A percentile compares a stretch with the other conserved stretches of the same genome.
Evolutionary conservation across 2,113 vertebrate genomes (phyloP).

Genomic region (Cyanoderma ruficeps): DNA sequence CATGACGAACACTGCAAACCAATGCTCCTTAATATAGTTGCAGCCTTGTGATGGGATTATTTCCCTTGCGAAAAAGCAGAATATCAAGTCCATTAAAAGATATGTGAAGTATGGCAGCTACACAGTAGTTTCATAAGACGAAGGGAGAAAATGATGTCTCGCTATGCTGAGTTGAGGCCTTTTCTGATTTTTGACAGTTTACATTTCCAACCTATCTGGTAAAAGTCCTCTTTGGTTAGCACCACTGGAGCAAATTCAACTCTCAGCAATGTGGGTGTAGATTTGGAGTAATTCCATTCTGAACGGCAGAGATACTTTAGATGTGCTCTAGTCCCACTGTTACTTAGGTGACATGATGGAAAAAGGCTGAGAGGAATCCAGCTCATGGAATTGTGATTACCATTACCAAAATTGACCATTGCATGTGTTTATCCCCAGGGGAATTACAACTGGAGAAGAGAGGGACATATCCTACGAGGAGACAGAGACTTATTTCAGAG

Average conservation of each 20-base stretch:
- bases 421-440: background rate
- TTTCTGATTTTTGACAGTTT: constrained; percentile 49
- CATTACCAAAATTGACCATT: background rate
- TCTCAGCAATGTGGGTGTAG: constrained; percentile 15
- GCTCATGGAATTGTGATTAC: background rate
- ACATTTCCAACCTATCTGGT: constrained; percentile 19
- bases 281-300: constrained; percentile 38
- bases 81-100: constrained; percentile 61
- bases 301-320: background rate
- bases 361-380: background rate
- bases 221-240: constrained; percentile 25
- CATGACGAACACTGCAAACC: background rate
- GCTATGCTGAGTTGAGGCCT: constrained; percentile 20
- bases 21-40: constrained; percentile 40
- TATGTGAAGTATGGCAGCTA: constrained; percentile 22
- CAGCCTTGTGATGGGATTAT: constrained; percentile 47
- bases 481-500: background rate
- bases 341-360: background rate
- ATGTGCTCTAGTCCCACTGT: background rate
- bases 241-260: constrained; percentile 45
- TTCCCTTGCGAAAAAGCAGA: constrained; percentile 48
- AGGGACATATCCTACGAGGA: background rate
- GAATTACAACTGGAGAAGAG: background rate
- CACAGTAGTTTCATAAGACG: constrained; percentile 9
- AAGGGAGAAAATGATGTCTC: constrained; percentile 14